Conservation (phyloP, 37 sponge, comb jelly and placozoan species). For the Mnemiopsis leidyi region DNA sequence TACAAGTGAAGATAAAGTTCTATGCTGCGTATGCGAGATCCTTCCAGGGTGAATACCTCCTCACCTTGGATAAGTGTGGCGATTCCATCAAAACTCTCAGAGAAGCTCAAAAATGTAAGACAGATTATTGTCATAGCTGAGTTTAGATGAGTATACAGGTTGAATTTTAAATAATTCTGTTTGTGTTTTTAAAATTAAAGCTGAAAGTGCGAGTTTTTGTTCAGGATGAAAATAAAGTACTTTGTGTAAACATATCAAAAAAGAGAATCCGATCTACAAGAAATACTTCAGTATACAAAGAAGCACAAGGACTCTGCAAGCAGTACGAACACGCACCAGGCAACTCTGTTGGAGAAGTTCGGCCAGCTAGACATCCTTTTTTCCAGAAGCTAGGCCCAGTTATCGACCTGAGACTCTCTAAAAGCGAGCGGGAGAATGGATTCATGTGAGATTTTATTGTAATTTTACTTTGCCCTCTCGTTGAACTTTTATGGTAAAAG, state of each 20-base stretch:
- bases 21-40: slow-evolving; percentile 91
- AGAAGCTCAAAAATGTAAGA: slow-evolving; percentile 83
- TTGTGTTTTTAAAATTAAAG: too few relatives aligned
- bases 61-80: slow-evolving; percentile 94
- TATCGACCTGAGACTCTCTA: slow-evolving; percentile 82
- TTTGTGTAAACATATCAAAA: neutral
- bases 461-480: too few relatives aligned
- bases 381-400: slow-evolving; percentile 91
- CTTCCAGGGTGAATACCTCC: slow-evolving; percentile 86
- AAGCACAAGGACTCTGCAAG: slow-evolving; percentile 79
- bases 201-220: too few relatives aligned
- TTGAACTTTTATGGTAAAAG: too few relatives aligned
- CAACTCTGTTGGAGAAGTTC: slow-evolving; percentile 78
- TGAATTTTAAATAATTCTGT: too few relatives aligned
- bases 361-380: slow-evolving; percentile 92
- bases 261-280: too few relatives aligned
- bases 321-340: slow-evolving; percentile 84
- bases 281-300: slow-evolving; percentile 77
- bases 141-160: too few relatives aligned
- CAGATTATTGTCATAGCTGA: too few relatives aligned
- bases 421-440: slow-evolving; percentile 92
- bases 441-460: slow-evolving; percentile 78
- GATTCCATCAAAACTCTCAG: slow-evolving; percentile 82
- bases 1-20: slow-evolving; percentile 79
- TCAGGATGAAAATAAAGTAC: too few relatives aligned